Conservation (phyloP, 2,888 invertebrate species). For the Unio pictorum region DNA sequence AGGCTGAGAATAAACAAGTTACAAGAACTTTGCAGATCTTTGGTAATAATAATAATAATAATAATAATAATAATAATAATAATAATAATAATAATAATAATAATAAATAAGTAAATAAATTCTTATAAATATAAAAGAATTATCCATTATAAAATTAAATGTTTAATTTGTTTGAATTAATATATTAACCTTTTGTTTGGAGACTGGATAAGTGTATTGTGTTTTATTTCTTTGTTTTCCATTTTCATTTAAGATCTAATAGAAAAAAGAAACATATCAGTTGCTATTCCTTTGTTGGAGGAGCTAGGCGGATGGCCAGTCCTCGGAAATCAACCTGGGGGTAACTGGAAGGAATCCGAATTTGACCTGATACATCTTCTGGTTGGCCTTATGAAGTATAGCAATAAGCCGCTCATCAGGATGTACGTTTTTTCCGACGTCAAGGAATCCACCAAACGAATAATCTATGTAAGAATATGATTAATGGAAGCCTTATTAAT, state of each 20-base stretch:
- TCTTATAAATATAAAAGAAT: too few species aligned
- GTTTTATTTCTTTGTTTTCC: background rate
- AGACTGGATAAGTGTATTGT: too few species aligned
- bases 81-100: too few species aligned
- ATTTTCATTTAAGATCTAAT: conserved; percentile 76
- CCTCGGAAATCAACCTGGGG: conserved; percentile 37
- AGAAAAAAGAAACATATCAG: conserved; percentile 76
- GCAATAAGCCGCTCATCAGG: conserved; percentile 75
- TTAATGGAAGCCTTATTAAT: too few species aligned
- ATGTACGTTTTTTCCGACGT: conserved; percentile 85
- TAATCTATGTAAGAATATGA: conserved; percentile 82
- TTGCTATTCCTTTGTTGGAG: conserved; percentile 74
- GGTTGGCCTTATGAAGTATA: conserved; percentile 78
- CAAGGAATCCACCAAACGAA: conserved; percentile 89
- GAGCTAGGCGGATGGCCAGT: conserved; percentile 91
- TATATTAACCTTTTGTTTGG: too few species aligned
- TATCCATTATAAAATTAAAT: too few species aligned
- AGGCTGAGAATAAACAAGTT: too few species aligned
- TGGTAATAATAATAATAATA: too few species aligned
- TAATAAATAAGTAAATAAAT: too few species aligned
- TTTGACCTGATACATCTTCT: conserved; percentile 73
- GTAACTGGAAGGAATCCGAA: conserved; percentile 77
- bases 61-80: too few species aligned
- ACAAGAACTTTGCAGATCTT: too few species aligned
- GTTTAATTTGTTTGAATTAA: too few species aligned